Evolutionary conservation across 1,140 invertebrate species (phyloP).

Genomic region (Ceratoteleas bidentatus): DNA sequence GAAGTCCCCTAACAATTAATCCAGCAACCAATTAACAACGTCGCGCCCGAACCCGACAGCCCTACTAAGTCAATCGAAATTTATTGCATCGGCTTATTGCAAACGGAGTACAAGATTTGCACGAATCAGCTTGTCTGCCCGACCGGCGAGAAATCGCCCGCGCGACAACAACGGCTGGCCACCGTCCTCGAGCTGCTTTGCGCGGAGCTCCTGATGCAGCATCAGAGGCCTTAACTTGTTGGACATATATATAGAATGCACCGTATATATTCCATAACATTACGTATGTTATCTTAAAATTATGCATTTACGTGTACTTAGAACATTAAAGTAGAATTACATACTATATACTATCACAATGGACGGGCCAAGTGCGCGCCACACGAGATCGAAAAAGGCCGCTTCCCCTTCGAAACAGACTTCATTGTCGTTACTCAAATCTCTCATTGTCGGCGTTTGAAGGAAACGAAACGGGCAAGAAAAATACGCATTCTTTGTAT

Average conservation of each 20-base stretch:
- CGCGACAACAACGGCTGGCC: slow-evolving; percentile 52
- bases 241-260: slow-evolving; percentile 57
- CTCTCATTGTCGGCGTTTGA: slow-evolving; percentile 49
- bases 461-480: slow-evolving; percentile 45
- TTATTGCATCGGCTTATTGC: slow-evolving; percentile 58
- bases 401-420: slow-evolving; percentile 57
- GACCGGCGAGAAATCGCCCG: slow-evolving; percentile 37
- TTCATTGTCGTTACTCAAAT: slow-evolving; percentile 60
- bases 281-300: slow-evolving; percentile 63
- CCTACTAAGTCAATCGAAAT: slow-evolving; percentile 16
- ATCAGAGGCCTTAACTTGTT: slow-evolving; percentile 61
- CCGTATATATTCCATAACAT: slow-evolving; percentile 61
- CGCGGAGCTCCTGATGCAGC: slow-evolving; percentile 45
- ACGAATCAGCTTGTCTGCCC: slow-evolving; percentile 33
- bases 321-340: slow-evolving; percentile 70
- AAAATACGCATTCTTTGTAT: slow-evolving; percentile 47
- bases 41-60: not conserved
- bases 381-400: slow-evolving; percentile 72
- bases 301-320: slow-evolving; percentile 70
- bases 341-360: slow-evolving; percentile 80
- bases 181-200: not conserved
- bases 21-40: slow-evolving; percentile 19
- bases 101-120: slow-evolving; percentile 45
- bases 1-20: slow-evolving; percentile 12
- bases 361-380: slow-evolving; percentile 70